Conservation (phyloP, 2,888 invertebrate species). For the Pristionchus mayeri region DNA sequence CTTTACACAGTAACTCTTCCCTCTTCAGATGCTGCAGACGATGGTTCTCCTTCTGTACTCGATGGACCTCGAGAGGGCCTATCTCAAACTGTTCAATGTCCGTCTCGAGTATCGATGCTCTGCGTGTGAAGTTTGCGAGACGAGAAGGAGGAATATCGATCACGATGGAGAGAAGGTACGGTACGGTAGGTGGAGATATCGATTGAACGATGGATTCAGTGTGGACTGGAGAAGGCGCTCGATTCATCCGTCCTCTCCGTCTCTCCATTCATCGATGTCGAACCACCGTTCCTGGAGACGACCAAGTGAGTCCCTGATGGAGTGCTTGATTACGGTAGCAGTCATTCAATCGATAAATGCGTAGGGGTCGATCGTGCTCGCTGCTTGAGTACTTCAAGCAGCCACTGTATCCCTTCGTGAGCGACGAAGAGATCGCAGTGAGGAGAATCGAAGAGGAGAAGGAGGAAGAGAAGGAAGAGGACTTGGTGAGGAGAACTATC, state of each 20-base stretch:
- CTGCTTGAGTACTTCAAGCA: slow-evolving; percentile 76
- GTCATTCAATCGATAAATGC: background rate
- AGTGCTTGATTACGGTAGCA: background rate
- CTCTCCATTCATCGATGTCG: slow-evolving; percentile 89
- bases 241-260: slow-evolving; percentile 81
- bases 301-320: slow-evolving; percentile 75
- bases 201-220: slow-evolving; percentile 52
- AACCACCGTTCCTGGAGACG: slow-evolving; percentile 90
- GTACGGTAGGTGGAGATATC: background rate
- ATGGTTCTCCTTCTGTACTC: slow-evolving; percentile 44
- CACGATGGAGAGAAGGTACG: slow-evolving; percentile 56
- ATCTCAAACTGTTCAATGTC: slow-evolving; percentile 79
- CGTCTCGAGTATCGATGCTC: slow-evolving; percentile 59
- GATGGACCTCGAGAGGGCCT: slow-evolving; percentile 86
- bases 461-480: slow-evolving; percentile 30
- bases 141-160: slow-evolving; percentile 59
- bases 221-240: slow-evolving; percentile 60
- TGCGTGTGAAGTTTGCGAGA: slow-evolving; percentile 61
- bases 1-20: no score
- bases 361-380: slow-evolving; percentile 80
- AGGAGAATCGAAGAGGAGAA: slow-evolving; percentile 55
- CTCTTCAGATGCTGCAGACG: slow-evolving; percentile 27
- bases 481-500: background rate
- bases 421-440: slow-evolving; percentile 54
- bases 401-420: slow-evolving; percentile 61